Conservation (phyloP, 1,140 invertebrate species). For the Drosophila repleta region DNA sequence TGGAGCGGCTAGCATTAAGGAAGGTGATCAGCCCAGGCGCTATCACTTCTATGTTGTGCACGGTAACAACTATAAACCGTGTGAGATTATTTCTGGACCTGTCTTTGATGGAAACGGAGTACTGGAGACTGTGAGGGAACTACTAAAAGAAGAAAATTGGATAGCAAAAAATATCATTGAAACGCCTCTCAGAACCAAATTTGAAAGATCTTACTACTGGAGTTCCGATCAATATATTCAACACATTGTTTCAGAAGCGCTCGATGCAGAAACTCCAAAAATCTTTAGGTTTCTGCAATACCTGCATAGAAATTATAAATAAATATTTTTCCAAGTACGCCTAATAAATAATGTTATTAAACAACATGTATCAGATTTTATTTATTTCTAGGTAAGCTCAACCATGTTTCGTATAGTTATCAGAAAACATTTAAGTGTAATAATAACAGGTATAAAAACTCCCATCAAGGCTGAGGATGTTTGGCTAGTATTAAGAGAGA, state of each 20-base stretch:
- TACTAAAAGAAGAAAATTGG: conserved; percentile 28
- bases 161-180: conserved; percentile 15
- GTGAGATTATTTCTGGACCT: background rate
- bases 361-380: too few relatives aligned
- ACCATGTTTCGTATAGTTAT: background rate
- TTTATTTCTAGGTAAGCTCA: too few relatives aligned
- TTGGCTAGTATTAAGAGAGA: background rate
- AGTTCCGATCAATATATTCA: conserved; percentile 20
- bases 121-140: background rate
- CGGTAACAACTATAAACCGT: background rate
- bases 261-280: background rate
- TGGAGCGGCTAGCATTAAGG: background rate
- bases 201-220: background rate
- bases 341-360: too few relatives aligned
- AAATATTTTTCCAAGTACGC: too few relatives aligned
- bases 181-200: conserved; percentile 7
- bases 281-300: conserved; percentile 10
- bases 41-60: conserved; percentile 15
- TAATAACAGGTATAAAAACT: conserved; percentile 7
- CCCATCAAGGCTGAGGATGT: background rate
- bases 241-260: background rate
- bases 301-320: background rate
- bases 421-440: background rate
- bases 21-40: conserved; percentile 4
- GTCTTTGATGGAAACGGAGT: background rate